Evolutionary conservation across 2,113 vertebrate genomes (phyloP).

Genomic region (Damaliscus lunatus): DNA sequence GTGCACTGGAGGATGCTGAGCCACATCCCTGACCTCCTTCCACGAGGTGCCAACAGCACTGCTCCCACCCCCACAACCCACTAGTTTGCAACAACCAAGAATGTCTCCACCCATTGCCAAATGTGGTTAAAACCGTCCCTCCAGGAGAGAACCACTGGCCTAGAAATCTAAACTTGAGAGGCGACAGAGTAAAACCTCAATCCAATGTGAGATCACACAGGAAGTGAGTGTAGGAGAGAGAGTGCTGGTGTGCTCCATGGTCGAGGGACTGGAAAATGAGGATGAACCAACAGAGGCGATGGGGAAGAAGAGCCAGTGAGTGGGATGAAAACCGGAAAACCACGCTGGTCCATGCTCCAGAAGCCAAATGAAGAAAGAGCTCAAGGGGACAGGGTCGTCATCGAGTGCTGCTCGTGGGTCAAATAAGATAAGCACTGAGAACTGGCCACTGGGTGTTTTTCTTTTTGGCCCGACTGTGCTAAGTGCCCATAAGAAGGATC

Average conservation of each 20-base stretch:
- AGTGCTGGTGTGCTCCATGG: not conserved
- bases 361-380: not conserved
- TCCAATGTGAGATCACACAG: not conserved
- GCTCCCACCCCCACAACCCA: not conserved
- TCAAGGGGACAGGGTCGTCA: too few species aligned
- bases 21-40: too few species aligned
- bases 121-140: not conserved
- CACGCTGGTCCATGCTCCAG: not conserved
- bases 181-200: not conserved
- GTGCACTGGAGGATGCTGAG: fast-evolving
- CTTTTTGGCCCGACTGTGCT: not conserved
- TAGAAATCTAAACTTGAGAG: not conserved
- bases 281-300: not conserved
- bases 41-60: not conserved
- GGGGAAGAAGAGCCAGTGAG: not conserved
- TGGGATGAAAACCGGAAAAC: not conserved
- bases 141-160: not conserved
- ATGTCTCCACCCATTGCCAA: not conserved
- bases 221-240: not conserved
- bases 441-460: not conserved
- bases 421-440: not conserved
- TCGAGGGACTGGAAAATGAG: not conserved
- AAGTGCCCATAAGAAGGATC: not conserved
- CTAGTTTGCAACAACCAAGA: not conserved
- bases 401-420: not conserved